Conservation (phyloP, 2,113 vertebrate genomes). For the Pogona vitticeps region DNA sequence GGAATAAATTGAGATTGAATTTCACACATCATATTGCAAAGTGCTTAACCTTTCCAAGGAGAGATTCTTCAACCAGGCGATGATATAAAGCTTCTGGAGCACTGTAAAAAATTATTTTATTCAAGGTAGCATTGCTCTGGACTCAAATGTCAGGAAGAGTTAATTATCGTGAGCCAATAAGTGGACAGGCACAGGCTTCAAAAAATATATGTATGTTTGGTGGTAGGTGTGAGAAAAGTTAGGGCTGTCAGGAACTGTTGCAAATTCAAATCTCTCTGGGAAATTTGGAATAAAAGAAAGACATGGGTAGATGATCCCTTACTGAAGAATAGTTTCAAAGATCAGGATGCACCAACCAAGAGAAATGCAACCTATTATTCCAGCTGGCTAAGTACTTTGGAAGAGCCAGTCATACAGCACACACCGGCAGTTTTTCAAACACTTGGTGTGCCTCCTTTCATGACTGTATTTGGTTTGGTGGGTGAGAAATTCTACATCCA, state of each 20-base stretch:
- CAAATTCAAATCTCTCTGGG: neutral
- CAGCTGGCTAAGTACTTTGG: neutral
- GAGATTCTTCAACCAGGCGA: conserved; percentile 17
- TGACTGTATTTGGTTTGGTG: neutral
- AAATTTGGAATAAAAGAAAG: neutral
- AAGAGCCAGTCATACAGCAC: neutral
- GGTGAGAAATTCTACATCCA: neutral
- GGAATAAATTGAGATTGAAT: conserved; percentile 12
- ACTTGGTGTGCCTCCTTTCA: neutral
- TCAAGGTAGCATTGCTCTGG: neutral
- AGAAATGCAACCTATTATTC: neutral
- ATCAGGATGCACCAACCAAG: neutral
- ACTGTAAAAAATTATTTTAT: neutral
- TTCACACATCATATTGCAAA: conserved; percentile 4
- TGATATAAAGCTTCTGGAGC: neutral
- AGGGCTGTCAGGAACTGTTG: neutral
- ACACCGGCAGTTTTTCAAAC: neutral
- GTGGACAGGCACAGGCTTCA: neutral
- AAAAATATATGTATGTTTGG: neutral
- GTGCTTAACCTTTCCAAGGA: neutral
- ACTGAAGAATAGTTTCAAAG: neutral
- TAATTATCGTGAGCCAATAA: conserved; percentile 11
- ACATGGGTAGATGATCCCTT: neutral
- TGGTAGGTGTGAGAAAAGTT: neutral
- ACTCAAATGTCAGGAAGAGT: conserved; percentile 10